Evolutionary conservation across 2,113 vertebrate species (phyloP).

Genomic region (Pao palembangensis): DNA sequence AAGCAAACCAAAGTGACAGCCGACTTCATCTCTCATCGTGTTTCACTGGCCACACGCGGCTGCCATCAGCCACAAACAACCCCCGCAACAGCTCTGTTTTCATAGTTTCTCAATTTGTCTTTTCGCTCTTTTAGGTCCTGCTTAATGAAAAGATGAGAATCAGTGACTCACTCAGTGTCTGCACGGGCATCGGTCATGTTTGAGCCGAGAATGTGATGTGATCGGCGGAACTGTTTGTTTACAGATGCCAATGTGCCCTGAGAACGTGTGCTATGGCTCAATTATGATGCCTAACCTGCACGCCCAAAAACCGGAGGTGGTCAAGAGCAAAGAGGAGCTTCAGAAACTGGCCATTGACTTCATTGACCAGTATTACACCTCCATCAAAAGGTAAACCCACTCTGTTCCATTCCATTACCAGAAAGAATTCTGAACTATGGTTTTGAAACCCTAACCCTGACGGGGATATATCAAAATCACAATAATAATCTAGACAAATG

Average conservation of each 20-base stretch:
- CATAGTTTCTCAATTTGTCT: slow-evolving; percentile 15
- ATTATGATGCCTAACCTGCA: slow-evolving; percentile 83
- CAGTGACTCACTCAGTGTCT: slow-evolving; percentile 54
- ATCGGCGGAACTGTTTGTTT: slow-evolving; percentile 6
- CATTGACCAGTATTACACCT: slow-evolving; percentile 95
- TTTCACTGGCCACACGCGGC: slow-evolving; percentile 65
- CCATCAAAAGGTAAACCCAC: slow-evolving; percentile 88
- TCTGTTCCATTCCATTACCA: neutral
- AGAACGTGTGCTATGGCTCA: slow-evolving; percentile 87
- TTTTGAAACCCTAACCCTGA: too few relatives aligned
- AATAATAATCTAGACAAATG: too few relatives aligned
- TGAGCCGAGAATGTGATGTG: neutral
- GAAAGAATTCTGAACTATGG: neutral
- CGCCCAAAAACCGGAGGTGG: slow-evolving; percentile 80
- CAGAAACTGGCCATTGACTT: slow-evolving; percentile 91
- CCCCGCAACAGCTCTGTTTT: slow-evolving; percentile 34
- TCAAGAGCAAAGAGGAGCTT: slow-evolving; percentile 81
- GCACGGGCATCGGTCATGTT: slow-evolving; percentile 34
- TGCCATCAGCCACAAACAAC: slow-evolving; percentile 48
- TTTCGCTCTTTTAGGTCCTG: slow-evolving; percentile 8
- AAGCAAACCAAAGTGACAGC: slow-evolving; percentile 64
- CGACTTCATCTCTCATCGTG: slow-evolving; percentile 64
- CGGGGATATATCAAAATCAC: too few relatives aligned
- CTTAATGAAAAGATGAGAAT: slow-evolving; percentile 43
- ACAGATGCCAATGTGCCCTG: slow-evolving; percentile 82